Conservation (phyloP, 1,140 invertebrate genomes). For the Calephelis nemesis region DNA sequence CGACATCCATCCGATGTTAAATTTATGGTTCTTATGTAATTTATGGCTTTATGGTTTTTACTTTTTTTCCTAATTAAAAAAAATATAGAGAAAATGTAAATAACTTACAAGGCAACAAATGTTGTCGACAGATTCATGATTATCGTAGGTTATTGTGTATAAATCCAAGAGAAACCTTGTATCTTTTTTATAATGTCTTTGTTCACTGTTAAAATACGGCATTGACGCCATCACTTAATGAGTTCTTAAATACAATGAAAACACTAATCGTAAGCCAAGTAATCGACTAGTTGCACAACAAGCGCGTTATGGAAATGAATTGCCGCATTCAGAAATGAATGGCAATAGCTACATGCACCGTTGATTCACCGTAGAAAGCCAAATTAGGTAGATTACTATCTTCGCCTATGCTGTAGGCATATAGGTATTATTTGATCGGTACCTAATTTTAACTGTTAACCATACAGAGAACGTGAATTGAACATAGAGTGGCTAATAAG, state of each 20-base stretch:
- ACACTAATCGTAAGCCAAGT: slow-evolving; percentile 10
- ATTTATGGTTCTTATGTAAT: no score
- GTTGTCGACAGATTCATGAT: slow-evolving; percentile 85
- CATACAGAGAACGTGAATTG: slow-evolving; percentile 57
- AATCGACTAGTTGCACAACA: slow-evolving; percentile 32
- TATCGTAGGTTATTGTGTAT: slow-evolving; percentile 91
- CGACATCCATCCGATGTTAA: slow-evolving; percentile 22
- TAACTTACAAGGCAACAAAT: slow-evolving; percentile 73
- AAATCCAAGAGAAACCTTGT: slow-evolving; percentile 89
- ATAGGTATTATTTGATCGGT: slow-evolving; percentile 46
- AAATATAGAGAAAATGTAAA: slow-evolving; percentile 26
- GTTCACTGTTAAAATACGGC: slow-evolving; percentile 75
- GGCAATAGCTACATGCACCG: slow-evolving; percentile 37
- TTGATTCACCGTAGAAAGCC: slow-evolving; percentile 76
- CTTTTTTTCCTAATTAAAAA: slow-evolving; percentile 18
- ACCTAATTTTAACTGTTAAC: slow-evolving; percentile 63
- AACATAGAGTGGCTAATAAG: slow-evolving; percentile 40
- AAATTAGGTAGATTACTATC: slow-evolving; percentile 27
- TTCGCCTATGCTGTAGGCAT: no score
- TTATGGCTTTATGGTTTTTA: slow-evolving; percentile 42
- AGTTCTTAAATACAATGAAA: slow-evolving; percentile 22
- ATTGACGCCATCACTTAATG: slow-evolving; percentile 66
- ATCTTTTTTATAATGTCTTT: slow-evolving; percentile 91
- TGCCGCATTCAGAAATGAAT: slow-evolving; percentile 28
- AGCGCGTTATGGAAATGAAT: slow-evolving; percentile 34